phyloP scores from a whole-genome alignment of 35 echinoderm and acorn worm genomes.

The Stichopus chloronotus region DNA sequence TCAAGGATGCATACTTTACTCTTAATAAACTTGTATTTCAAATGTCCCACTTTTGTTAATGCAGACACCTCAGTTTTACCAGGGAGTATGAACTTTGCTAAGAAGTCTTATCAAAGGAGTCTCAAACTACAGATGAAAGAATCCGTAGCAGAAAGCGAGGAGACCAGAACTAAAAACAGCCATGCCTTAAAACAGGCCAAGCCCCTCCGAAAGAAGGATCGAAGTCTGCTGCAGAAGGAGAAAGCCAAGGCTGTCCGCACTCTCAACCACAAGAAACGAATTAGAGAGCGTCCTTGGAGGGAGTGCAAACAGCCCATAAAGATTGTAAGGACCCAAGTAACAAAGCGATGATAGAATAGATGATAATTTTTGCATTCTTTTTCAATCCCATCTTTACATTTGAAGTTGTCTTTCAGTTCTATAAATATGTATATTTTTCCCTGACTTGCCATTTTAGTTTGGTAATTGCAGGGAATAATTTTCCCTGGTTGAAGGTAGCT shows the following conservation, averaged over 20 bases:
- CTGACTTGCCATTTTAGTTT: too few relatives aligned
- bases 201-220: constrained; percentile 3
- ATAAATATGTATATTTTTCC: too few relatives aligned
- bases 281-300: constrained; percentile 6
- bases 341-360: too few relatives aligned
- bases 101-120: constrained; percentile 31
- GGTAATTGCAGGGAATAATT: too few relatives aligned
- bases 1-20: too few relatives aligned
- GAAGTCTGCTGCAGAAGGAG: constrained; percentile 22
- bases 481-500: too few relatives aligned
- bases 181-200: constrained; percentile 11
- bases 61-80: constrained; percentile 83
- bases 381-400: too few relatives aligned
- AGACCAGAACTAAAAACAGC: background rate
- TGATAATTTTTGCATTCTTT: too few relatives aligned
- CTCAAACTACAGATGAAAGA: constrained; percentile 25
- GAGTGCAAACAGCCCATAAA: constrained; percentile 39
- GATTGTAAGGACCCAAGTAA: background rate
- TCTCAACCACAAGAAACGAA: constrained; percentile 20
- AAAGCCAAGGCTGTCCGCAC: constrained; percentile 27
- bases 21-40: background rate
- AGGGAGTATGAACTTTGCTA: constrained; percentile 67
- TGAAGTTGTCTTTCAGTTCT: too few relatives aligned
- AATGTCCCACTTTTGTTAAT: constrained; percentile 13
- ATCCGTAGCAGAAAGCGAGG: background rate